Conservation (phyloP, 1,140 invertebrate genomes). For the Trichomalopsis sarcophagae region DNA sequence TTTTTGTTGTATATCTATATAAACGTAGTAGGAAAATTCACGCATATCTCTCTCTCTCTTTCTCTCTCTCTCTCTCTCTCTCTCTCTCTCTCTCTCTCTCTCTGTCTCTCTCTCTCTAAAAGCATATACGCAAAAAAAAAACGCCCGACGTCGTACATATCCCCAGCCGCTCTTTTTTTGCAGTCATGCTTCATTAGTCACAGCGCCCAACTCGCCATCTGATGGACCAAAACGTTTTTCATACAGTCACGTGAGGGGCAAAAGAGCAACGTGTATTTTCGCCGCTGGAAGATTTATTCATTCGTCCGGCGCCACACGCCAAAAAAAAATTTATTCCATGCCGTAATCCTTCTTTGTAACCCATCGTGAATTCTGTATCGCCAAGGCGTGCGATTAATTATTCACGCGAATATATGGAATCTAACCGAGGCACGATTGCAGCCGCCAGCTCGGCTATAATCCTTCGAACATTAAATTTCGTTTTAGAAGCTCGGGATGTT, state of each 20-base stretch:
- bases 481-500: background rate
- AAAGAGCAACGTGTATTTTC: background rate
- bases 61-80: too few species aligned
- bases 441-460: background rate
- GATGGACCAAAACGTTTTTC: background rate
- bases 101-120: too few species aligned
- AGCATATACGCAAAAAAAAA: background rate
- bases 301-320: background rate
- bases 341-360: background rate
- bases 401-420: background rate
- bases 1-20: too few species aligned
- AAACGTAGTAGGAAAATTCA: too few species aligned
- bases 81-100: too few species aligned
- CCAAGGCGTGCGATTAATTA: conserved; percentile 6
- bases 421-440: background rate
- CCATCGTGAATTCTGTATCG: background rate
- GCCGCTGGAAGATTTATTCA: conserved; percentile 3
- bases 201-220: background rate
- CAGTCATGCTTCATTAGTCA: background rate
- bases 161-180: background rate
- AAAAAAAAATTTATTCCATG: background rate
- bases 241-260: background rate
- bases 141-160: background rate
- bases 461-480: background rate
- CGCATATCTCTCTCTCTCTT: too few species aligned